Conservation (phyloP, 2,797 vertebrate species). For the Ceyx erithaca region DNA sequence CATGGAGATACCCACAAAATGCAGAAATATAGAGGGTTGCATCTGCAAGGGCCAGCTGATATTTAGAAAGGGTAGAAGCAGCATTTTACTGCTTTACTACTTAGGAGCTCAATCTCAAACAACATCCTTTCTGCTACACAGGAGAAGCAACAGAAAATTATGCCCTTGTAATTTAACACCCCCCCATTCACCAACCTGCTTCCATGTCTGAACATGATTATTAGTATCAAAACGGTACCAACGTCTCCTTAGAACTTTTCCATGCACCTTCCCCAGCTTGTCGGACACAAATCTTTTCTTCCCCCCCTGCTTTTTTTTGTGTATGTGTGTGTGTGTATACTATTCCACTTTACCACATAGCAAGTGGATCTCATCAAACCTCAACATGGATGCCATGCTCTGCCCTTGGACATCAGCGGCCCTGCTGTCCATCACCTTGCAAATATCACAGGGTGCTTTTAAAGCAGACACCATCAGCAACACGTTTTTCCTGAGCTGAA, state of each 20-base stretch:
- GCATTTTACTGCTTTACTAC: not conserved
- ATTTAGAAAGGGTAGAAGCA: not conserved
- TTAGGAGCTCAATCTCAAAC: not conserved
- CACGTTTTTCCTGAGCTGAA: not conserved
- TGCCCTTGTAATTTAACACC: not conserved
- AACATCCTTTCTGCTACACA: not conserved
- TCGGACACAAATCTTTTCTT: not conserved
- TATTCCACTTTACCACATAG: not conserved
- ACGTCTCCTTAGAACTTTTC: not conserved
- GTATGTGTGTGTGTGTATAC: not conserved
- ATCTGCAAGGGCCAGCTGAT: not conserved
- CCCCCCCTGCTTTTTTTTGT: accelerated
- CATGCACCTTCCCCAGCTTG: not conserved
- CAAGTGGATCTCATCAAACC: not conserved
- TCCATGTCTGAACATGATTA: not conserved
- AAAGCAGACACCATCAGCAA: not conserved
- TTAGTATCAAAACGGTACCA: not conserved
- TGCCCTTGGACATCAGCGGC: not conserved
- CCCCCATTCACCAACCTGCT: accelerated
- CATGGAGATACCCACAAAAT: not conserved
- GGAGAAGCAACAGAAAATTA: not conserved
- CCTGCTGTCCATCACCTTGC: not conserved
- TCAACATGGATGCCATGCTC: accelerated
- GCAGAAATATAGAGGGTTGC: not conserved
- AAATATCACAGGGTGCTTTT: not conserved